phyloP scores from a whole-genome alignment of 1,140 invertebrate genomes.

The Cephus cinctus region DNA sequence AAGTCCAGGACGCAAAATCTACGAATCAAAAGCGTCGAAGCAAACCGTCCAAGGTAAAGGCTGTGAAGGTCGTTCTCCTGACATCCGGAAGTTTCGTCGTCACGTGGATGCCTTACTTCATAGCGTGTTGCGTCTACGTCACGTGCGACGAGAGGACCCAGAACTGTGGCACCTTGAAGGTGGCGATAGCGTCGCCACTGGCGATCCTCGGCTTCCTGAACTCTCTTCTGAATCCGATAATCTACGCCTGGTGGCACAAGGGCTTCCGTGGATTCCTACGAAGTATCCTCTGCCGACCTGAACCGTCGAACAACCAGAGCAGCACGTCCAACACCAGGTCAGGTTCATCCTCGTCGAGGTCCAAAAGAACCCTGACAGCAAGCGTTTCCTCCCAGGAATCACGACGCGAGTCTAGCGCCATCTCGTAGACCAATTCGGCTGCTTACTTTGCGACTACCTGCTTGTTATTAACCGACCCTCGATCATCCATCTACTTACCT shows the following conservation, averaged over 20 bases:
- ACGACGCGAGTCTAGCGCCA: too few species aligned
- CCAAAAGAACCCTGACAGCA: too few species aligned
- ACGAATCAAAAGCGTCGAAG: slow-evolving; percentile 1
- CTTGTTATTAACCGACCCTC: too few species aligned
- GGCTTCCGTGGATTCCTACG: slow-evolving; percentile 54
- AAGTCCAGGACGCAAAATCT: too few species aligned
- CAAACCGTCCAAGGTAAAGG: slow-evolving; percentile 57
- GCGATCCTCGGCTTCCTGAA: slow-evolving; percentile 64
- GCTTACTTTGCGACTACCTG: too few species aligned
- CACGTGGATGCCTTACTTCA: slow-evolving; percentile 53
- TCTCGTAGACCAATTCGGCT: too few species aligned
- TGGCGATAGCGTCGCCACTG: slow-evolving; percentile 55
- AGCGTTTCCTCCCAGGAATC: too few species aligned
- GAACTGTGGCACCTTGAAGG: slow-evolving; percentile 48
- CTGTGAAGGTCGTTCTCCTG: slow-evolving; percentile 59
- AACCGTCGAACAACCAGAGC: too few species aligned
- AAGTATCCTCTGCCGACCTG: slow-evolving; percentile 25
- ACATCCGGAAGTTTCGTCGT: slow-evolving; percentile 58
- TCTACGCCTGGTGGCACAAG: slow-evolving; percentile 73
- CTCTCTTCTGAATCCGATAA: slow-evolving; percentile 68
- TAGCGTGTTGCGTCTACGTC: slow-evolving; percentile 54
- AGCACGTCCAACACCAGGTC: too few species aligned
- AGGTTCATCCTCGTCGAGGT: too few species aligned
- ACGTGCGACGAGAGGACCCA: slow-evolving; percentile 49
- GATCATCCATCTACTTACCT: too few species aligned